Base-by-base conservation (phyloP, 2,113 vertebrate genomes). In the Steatornis caripensis region DNA sequence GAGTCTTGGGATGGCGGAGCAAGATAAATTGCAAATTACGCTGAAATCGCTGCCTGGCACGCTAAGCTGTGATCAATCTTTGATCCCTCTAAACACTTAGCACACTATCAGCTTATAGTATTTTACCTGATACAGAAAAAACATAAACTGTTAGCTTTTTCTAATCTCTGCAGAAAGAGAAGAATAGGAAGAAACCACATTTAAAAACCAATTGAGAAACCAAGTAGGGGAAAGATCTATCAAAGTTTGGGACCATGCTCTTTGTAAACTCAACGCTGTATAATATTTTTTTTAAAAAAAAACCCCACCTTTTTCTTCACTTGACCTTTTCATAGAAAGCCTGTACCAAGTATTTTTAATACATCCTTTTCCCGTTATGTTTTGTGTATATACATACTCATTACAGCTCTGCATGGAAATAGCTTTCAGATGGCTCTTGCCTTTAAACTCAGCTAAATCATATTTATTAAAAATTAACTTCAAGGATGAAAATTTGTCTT, bases 371-470 rank as follows among this genome's bases (percentile, higher is more conserved):
- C 24, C 21, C 3, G 0, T 57, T 74, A 37, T 10, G 3, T 51
- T 79, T 72, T 79, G 6, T 48, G 3, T 51, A 23, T 17, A 16
- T n/a, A 5, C 19, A 9, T 1, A 0, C 7, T 6, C 12, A 36
- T 64, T 84, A 14, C 15, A 24, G 12, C 26, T 74, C 46, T 61
- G 22, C 17, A 19, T 51, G 37, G 34, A 81, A 70, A 34, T 24
- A 58, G 29, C 55, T 76, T 93, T 87, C 55, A 36, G 26, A 37
- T 69, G 34, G n/a, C 23, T 13, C 8, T 89, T 9, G 13, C 39
- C 75, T 92, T 96, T 69, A 70, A 83, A 41, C 12, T 82, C 45
- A 17, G 18, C 5, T 82, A 89, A 84, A 58, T 43, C 30, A 18
- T 16, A 29, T 48, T 57, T 90, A 60, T 84, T 93, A 87, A 85